A percentile compares a stretch with the other conserved stretches of the same genome.
phyloP scores from a whole-genome alignment of 2,797 vertebrate species.

The Falco rusticolus region DNA sequence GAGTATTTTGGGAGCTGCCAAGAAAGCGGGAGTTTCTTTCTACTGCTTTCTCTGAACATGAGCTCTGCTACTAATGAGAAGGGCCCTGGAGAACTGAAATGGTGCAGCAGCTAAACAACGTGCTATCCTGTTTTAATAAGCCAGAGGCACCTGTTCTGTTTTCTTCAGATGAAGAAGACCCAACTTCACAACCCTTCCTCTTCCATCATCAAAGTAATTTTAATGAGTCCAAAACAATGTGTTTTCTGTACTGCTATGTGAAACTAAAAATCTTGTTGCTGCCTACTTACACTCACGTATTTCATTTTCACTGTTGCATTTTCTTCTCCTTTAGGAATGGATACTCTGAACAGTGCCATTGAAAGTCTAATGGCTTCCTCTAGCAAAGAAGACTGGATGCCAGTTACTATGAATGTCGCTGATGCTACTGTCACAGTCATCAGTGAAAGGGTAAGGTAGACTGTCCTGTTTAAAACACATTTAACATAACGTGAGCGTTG shows the following conservation, averaged over 20 bases:
- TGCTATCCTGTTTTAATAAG: background rate
- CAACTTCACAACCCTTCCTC: background rate
- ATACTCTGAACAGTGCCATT: conserved; percentile 94
- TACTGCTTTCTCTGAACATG: background rate
- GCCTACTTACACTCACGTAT: background rate
- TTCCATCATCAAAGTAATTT: background rate
- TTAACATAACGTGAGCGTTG: background rate
- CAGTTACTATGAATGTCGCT: conserved; percentile 93
- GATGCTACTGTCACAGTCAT: conserved; percentile 96
- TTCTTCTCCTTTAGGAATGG: conserved; percentile 86
- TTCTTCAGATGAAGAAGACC: background rate
- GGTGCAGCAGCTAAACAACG: background rate
- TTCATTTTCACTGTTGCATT: background rate
- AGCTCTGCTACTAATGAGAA: background rate
- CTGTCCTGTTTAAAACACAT: background rate
- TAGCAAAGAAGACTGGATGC: conserved; percentile 90
- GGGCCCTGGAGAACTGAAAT: background rate
- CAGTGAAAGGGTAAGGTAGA: conserved; percentile 85
- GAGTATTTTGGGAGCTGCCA: background rate
- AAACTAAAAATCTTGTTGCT: background rate
- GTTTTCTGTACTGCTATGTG: background rate
- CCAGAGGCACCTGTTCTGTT: background rate
- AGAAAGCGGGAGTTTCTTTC: background rate
- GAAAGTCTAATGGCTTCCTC: conserved; percentile 88
- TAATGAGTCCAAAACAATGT: background rate